These are phyloP conservation scores for Cosmorhoe ocellata DNA, from an alignment of 2,888 invertebrate species.

Conservation along the genomic window DNA sequence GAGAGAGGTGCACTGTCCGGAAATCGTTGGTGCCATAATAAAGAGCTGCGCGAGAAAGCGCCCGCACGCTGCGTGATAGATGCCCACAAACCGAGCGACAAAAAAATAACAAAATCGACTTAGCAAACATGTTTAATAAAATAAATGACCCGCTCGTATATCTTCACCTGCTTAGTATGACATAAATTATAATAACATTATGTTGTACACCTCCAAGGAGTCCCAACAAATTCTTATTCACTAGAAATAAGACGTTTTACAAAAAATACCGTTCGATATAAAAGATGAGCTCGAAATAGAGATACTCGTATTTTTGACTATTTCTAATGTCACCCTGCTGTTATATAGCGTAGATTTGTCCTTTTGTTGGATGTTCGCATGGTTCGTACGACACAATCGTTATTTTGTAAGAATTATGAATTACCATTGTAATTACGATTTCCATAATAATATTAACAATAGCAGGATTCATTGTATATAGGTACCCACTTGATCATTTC, in stretches of 20 bases:
- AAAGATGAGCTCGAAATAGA: slow-evolving; percentile 64
- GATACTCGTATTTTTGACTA: slow-evolving; percentile 52
- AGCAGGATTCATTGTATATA: not conserved
- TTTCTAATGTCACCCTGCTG: slow-evolving; percentile 57
- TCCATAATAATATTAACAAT: not conserved
- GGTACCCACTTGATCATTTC: not conserved
- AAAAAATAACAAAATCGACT: slow-evolving; percentile 80
- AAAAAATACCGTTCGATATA: slow-evolving; percentile 67
- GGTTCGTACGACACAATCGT: slow-evolving; percentile 42
- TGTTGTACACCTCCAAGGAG: slow-evolving; percentile 79
- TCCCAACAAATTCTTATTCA: slow-evolving; percentile 80
- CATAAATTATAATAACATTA: slow-evolving; percentile 82
- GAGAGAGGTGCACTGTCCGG: slow-evolving; percentile 58
- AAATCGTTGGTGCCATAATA: slow-evolving; percentile 76
- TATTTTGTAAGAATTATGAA: slow-evolving; percentile 8
- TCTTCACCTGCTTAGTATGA: slow-evolving; percentile 82
- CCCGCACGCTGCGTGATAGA: slow-evolving; percentile 80
- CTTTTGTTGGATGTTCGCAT: slow-evolving; percentile 53
- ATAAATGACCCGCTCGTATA: slow-evolving; percentile 80
- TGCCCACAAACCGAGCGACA: slow-evolving; percentile 70
- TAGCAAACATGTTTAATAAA: slow-evolving; percentile 82
- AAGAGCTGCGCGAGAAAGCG: slow-evolving; percentile 77
- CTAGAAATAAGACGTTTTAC: slow-evolving; percentile 74
- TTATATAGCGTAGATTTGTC: slow-evolving; percentile 44
- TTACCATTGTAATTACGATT: not conserved